Base-by-base conservation (phyloP, 2,888 invertebrate genomes). In the Oegoconia quadripuncta region DNA sequence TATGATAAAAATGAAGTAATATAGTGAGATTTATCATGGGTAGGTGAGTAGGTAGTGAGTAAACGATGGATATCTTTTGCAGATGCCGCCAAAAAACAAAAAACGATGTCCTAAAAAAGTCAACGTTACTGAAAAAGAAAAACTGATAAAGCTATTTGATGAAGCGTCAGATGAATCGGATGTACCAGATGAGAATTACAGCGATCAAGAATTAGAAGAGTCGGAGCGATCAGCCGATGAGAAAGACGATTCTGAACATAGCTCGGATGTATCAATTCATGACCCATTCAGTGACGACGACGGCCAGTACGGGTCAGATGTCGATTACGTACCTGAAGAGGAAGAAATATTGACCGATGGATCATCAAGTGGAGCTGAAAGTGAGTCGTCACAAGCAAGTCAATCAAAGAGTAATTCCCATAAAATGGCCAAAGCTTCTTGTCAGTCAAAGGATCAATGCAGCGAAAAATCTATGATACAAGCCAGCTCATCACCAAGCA, bases 151-250 rank as follows among this genome's bases (percentile, higher is more conserved):
- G 27, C 13, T 27, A 13, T 13, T 27, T 13, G 27, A 27, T 4
- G 27, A 27, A 13, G 27, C 13, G 13, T 27, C 27, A 12, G 27
- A 27, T 11, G 27, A 13, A 27, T 27, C 27, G 13, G 25, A 25
- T 4, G 25, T 25, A 25, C 8, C 13, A 13, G 27, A 13, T 13
- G 27, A 27, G 8, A 3, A 13, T 11, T 27, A 3, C 8, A 27
- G 30, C 16, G 17, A 16, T 9, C 16, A 30, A 9, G 30, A 30
- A 30, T 28, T 28, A 14, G 28, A 28, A 13, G 28, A 28, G 13
- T 30, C 30, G 15, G 30, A 30, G 17, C 6, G 17, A 8, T 30
- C 30, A 5, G 30, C 30, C 17, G 30, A 30, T 16, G 30, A 30
- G 16, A 2, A 30, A 30, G 30, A 30, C 15, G 30, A 30, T 9